A percentile compares a stretch with the other conserved stretches of the same genome.
These are phyloP conservation scores for Drosophila sp. DNA, from an alignment of 1,140 invertebrate species.

Conservation along the genomic window DNA sequence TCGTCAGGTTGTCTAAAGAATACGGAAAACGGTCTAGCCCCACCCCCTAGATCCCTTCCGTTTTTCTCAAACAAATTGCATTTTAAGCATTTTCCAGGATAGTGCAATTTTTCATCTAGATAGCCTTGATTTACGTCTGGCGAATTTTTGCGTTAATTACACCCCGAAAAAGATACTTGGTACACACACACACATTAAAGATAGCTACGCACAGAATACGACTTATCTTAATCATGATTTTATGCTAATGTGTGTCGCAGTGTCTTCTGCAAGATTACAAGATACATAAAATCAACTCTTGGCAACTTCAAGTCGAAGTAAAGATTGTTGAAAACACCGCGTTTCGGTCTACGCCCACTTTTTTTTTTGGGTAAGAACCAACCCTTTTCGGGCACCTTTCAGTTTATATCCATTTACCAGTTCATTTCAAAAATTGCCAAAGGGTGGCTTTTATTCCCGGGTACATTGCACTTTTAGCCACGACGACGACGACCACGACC, in stretches of 20 bases:
- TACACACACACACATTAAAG: slow-evolving; percentile 46
- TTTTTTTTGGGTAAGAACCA: slow-evolving; percentile 23
- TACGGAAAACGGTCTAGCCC: slow-evolving; percentile 36
- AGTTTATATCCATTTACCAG: slow-evolving; percentile 39
- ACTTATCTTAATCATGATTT: slow-evolving; percentile 81
- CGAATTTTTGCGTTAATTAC: slow-evolving; percentile 60
- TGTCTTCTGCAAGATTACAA: slow-evolving; percentile 67
- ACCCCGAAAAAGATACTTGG: slow-evolving; percentile 48
- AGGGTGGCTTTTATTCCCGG: slow-evolving; percentile 54
- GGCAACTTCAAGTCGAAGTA: slow-evolving; percentile 28
- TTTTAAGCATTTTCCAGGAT: slow-evolving; percentile 58
- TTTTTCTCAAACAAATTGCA: slow-evolving; percentile 57
- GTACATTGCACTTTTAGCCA: slow-evolving; percentile 70
- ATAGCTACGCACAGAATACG: slow-evolving; percentile 52
- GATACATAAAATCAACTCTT: slow-evolving; percentile 61
- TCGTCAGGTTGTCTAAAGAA: slow-evolving; percentile 48
- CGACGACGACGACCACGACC: slow-evolving; percentile 4
- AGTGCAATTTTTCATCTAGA: slow-evolving; percentile 72
- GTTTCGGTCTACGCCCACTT: slow-evolving; percentile 65
- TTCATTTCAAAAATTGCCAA: slow-evolving; percentile 31
- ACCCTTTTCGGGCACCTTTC: slow-evolving; percentile 56
- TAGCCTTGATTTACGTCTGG: slow-evolving; percentile 72
- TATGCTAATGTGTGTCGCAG: slow-evolving; percentile 82
- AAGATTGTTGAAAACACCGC: slow-evolving; percentile 15
- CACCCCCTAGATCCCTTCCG: no score